Evolutionary conservation across 2,888 invertebrate species (phyloP), one percentile per base, ranked within the genome.

Genomic region (Orthonychiurus folsomi): DNA sequence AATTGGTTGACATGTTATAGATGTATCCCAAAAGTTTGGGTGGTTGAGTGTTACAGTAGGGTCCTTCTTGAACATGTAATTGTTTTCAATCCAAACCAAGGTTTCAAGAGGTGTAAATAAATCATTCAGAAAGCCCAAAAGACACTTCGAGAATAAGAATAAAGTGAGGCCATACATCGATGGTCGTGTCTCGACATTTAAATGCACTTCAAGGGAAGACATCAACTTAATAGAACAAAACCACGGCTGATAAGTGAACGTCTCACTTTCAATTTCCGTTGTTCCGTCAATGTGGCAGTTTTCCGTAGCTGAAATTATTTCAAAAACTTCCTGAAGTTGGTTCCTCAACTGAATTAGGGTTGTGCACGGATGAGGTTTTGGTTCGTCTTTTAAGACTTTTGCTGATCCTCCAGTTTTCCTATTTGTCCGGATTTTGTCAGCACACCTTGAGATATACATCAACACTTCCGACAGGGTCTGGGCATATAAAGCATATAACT

Each of bases 41-140:
- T 37, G 9, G 15, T 15, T 37, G 5, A 37, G 15, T 15, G 5
- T 37, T 5, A 37, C 37, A 37, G 9, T 37, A 15, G 37, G 37
- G 15, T 37, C 37, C 5, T 15, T 5, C 15, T 15, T 37, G 15
- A 37, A 37, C 37, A 37, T 9, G 15, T 37, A 37, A 37, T 15
- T 37, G 37, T 37, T 27, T 52, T 57, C 54, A 52, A 61, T 23
- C 69, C 69, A 69, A 3, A 63, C 59, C 2, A 63, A 24, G 2
- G 63, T 63, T 1, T 60, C 60, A 50, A 70, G 50, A 23, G 65
- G 47, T 20, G 47, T 25, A 15, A 63, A n/a, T 26, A 70, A 59
- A 25, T 70, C 70, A 50, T 68, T 64, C 1, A 68, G 55, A 56
- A 63, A 61, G 15, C 66, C 66, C 12, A 57, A 28, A 2, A 68